These are phyloP conservation scores for Orchestes rusci DNA, from an alignment of 2,888 invertebrate genomes.

Conservation along the genomic window DNA sequence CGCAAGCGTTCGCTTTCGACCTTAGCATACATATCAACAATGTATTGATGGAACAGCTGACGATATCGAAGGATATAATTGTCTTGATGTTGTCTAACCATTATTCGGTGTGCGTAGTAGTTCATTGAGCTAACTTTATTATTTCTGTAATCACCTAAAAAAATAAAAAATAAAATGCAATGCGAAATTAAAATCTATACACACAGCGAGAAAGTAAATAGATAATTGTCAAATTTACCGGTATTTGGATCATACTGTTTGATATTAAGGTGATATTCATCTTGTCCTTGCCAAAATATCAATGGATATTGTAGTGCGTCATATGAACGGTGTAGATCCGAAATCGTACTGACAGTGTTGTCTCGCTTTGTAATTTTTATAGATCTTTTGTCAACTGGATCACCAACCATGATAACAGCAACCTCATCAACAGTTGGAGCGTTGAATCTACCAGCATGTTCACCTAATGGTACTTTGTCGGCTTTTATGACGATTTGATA, in stretches of 20 bases:
- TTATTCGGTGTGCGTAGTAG: conserved; percentile 21
- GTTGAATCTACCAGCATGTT: conserved; percentile 37
- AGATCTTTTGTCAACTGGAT: conserved; percentile 10
- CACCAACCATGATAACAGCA: conserved; percentile 33
- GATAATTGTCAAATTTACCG: background rate
- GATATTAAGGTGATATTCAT: conserved; percentile 13
- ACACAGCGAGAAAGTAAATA: background rate
- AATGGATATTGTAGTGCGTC: conserved; percentile 39
- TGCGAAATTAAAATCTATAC: background rate
- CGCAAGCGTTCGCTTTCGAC: conserved; percentile 37
- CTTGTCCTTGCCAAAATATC: conserved; percentile 29
- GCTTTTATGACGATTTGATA: conserved; percentile 2
- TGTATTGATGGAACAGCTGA: conserved; percentile 35
- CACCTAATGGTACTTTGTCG: conserved; percentile 24
- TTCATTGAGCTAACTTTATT: too few relatives aligned
- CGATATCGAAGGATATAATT: conserved; percentile 32
- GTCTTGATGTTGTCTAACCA: conserved; percentile 1
- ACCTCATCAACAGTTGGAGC: conserved; percentile 34
- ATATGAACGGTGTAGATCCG: conserved; percentile 31
- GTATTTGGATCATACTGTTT: conserved; percentile 1
- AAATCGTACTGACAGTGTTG: conserved; percentile 28
- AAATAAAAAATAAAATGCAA: too few relatives aligned
- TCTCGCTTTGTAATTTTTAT: conserved; percentile 18
- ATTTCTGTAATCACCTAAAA: background rate
- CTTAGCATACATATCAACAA: conserved; percentile 39